These are phyloP conservation scores for Oikopleura albicans DNA, from an alignment of 23 tunicate species.

Conservation along the genomic window DNA sequence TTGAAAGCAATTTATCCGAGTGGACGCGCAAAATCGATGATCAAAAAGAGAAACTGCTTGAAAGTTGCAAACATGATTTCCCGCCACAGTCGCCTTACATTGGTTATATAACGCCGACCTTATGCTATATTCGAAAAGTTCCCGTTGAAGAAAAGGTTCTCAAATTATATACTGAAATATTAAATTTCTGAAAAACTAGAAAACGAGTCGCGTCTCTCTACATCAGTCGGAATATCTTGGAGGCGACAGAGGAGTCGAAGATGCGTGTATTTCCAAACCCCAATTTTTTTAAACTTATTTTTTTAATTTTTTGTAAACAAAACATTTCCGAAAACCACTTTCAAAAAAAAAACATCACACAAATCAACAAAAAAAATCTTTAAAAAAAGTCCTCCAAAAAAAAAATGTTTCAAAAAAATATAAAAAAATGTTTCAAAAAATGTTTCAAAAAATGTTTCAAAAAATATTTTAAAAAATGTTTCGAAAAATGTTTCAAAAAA, in stretches of 20 bases:
- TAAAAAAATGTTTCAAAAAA: no score
- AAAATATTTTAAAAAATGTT: no score
- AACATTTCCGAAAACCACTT: no score
- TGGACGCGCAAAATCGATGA: not conserved
- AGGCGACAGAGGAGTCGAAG: not conserved
- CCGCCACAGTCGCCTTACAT: slow-evolving; percentile 79
- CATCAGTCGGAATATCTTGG: slow-evolving; percentile 15
- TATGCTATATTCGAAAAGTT: slow-evolving; percentile 47
- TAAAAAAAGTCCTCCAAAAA: no score
- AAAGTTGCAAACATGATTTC: slow-evolving; percentile 48
- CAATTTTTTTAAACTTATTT: not conserved
- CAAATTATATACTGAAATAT: no score
- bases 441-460: no score
- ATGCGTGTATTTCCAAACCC: not conserved
- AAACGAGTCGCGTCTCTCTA: slow-evolving; percentile 8
- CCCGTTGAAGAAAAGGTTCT: slow-evolving; percentile 2
- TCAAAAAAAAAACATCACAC: no score
- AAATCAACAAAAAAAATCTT: no score
- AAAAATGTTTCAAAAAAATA: no score
- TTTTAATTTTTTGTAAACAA: no score
- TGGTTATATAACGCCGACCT: slow-evolving; percentile 71
- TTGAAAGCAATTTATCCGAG: not conserved
- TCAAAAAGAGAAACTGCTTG: not conserved
- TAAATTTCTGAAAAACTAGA: not conserved
- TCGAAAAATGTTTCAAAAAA: no score